phyloP scores from a whole-genome alignment of 2,888 invertebrate species.

The Trissolcus japonicus region DNA sequence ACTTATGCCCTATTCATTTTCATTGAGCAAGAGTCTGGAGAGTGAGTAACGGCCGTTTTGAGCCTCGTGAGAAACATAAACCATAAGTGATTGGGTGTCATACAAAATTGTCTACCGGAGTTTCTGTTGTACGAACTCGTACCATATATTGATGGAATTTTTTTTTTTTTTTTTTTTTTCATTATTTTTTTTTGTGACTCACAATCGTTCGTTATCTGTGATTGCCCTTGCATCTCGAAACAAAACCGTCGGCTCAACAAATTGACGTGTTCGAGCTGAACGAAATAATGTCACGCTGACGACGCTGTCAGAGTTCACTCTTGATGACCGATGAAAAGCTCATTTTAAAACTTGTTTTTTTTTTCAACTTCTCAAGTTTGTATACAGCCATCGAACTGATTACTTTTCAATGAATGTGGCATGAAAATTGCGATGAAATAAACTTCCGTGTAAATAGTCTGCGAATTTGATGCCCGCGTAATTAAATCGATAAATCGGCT shows the following conservation, averaged over 20 bases:
- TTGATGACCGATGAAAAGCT: slow-evolving; percentile 4
- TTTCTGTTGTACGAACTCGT: background rate
- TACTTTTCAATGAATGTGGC: slow-evolving; percentile 13
- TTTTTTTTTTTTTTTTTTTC: background rate
- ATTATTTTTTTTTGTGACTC: background rate
- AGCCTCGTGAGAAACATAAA: slow-evolving; percentile 50
- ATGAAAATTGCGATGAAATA: background rate
- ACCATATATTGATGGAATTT: background rate
- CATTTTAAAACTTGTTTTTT: slow-evolving; percentile 2
- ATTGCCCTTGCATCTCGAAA: slow-evolving; percentile 9
- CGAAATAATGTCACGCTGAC: slow-evolving; percentile 15
- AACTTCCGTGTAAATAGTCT: background rate
- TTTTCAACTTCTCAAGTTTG: no score
- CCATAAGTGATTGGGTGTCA: slow-evolving; percentile 36
- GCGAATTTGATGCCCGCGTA: slow-evolving; percentile 24
- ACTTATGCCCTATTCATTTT: slow-evolving; percentile 40
- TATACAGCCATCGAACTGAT: no score
- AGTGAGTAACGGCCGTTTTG: slow-evolving; percentile 37
- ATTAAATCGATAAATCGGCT: slow-evolving; percentile 39
- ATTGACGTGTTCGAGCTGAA: slow-evolving; percentile 2
- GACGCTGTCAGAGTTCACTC: slow-evolving; percentile 8
- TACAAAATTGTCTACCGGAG: slow-evolving; percentile 33
- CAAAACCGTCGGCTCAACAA: slow-evolving; percentile 12
- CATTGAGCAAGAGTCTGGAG: slow-evolving; percentile 40
- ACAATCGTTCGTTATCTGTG: slow-evolving; percentile 26